These are phyloP conservation scores for Calvadosia cruxmelitensis DNA, from an alignment of 30 jellyfish, hydroid and myxozoan genomes.

Conservation along the genomic window DNA sequence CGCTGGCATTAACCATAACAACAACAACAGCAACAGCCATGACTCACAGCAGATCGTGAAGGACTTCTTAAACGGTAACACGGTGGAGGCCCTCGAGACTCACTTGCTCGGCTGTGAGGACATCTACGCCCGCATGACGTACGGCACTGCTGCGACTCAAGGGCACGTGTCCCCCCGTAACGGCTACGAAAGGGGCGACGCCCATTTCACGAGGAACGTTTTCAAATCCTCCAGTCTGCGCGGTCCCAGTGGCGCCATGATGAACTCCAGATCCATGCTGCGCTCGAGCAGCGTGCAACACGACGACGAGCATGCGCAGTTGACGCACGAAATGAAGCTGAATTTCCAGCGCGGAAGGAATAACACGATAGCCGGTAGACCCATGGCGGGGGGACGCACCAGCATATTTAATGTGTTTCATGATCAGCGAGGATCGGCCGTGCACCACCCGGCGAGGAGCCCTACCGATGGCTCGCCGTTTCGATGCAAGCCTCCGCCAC, in stretches of 20 bases:
- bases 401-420: neutral
- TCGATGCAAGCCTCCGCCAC: neutral
- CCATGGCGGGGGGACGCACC: neutral
- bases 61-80: slow-evolving; percentile 18
- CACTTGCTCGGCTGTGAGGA: neutral
- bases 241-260: slow-evolving; percentile 39
- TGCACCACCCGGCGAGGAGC: neutral
- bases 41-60: slow-evolving; percentile 50
- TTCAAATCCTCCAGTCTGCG: slow-evolving; percentile 69
- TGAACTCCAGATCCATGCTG: slow-evolving; percentile 23
- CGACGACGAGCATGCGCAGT: slow-evolving; percentile 19
- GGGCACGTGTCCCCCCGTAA: slow-evolving; percentile 12
- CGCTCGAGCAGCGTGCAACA: slow-evolving; percentile 79
- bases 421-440: neutral
- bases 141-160: slow-evolving; percentile 33
- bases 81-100: neutral
- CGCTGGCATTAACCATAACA: neutral
- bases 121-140: slow-evolving; percentile 16
- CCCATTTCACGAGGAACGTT: slow-evolving; percentile 55
- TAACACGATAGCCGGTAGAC: slow-evolving; percentile 31
- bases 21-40: slow-evolving; percentile 47
- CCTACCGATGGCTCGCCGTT: neutral
- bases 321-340: slow-evolving; percentile 57
- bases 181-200: slow-evolving; percentile 17
- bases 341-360: slow-evolving; percentile 63